Conservation (phyloP, 2,113 vertebrate species). For the Gymnogyps californianus region DNA sequence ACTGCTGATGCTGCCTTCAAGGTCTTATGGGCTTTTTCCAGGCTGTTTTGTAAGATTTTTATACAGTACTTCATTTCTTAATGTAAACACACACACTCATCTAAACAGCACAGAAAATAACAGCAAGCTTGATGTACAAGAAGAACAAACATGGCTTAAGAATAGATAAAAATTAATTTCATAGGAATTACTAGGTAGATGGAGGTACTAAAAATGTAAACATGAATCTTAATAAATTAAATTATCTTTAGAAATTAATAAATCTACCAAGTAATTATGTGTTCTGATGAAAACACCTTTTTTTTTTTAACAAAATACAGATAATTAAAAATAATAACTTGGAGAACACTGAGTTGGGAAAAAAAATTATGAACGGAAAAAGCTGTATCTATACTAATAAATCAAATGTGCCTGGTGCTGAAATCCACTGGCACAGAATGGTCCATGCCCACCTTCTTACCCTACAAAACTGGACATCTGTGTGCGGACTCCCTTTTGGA, state of each 20-base stretch:
- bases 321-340: not conserved
- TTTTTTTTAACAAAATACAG: not conserved
- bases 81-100: not conserved
- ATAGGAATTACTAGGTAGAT: not conserved
- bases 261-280: not conserved
- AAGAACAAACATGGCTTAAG: not conserved
- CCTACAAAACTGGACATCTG: not conserved
- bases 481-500: not conserved
- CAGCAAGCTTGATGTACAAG: not conserved
- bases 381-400: not conserved
- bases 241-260: not conserved
- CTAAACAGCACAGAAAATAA: not conserved
- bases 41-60: not conserved
- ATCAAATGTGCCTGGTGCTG: not conserved
- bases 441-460: not conserved
- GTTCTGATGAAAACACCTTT: not conserved
- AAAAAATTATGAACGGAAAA: not conserved
- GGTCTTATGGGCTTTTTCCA: not conserved
- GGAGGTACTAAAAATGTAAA: not conserved
- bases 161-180: conserved; percentile 23
- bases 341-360: not conserved
- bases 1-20: not conserved
- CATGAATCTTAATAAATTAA: conserved; percentile 24
- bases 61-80: not conserved
- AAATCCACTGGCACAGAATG: not conserved